A percentile compares a stretch with the other conserved stretches of the same genome.
These are phyloP conservation scores for Spongilla lacustris DNA, from an alignment of 37 sponge, comb jelly and placozoan genomes.

Conservation along the genomic window DNA sequence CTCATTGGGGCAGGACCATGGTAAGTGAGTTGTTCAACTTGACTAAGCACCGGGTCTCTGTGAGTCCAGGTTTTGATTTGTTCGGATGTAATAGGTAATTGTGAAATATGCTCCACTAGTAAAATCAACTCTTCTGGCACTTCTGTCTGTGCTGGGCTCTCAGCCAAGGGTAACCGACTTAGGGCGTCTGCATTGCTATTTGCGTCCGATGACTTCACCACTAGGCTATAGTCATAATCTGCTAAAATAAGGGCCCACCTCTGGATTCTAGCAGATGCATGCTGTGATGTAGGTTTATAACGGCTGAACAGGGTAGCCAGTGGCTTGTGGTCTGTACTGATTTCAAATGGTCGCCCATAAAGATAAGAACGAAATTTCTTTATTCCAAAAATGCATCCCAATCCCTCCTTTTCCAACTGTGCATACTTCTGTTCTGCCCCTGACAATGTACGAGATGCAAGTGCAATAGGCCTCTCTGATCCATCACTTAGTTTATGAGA, in stretches of 20 bases:
- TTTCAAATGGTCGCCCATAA: constrained; percentile 5
- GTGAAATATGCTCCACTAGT: constrained; percentile 13
- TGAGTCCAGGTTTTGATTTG: constrained; percentile 13
- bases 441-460: constrained; percentile 14
- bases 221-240: constrained; percentile 21
- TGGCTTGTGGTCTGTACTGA: constrained; percentile 52
- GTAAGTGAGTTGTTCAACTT: constrained; percentile 10
- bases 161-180: constrained; percentile 23
- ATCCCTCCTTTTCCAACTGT: constrained; percentile 29
- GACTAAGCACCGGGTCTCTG: constrained; percentile 15
- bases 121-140: constrained; percentile 21
- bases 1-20: background rate
- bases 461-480: constrained; percentile 17
- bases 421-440: constrained; percentile 21
- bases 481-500: constrained; percentile 10
- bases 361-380: constrained; percentile 16
- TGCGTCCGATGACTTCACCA: background rate
- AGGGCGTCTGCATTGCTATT: constrained; percentile 29
- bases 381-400: constrained; percentile 11
- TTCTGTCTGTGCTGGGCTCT: background rate
- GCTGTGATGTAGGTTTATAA: constrained; percentile 2
- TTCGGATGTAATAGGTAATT: constrained; percentile 15
- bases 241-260: constrained; percentile 25
- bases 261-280: constrained; percentile 21
- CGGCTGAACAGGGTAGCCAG: constrained; percentile 17